Conservation (phyloP, 2,797 vertebrate species). For the Clarias pachynema region DNA sequence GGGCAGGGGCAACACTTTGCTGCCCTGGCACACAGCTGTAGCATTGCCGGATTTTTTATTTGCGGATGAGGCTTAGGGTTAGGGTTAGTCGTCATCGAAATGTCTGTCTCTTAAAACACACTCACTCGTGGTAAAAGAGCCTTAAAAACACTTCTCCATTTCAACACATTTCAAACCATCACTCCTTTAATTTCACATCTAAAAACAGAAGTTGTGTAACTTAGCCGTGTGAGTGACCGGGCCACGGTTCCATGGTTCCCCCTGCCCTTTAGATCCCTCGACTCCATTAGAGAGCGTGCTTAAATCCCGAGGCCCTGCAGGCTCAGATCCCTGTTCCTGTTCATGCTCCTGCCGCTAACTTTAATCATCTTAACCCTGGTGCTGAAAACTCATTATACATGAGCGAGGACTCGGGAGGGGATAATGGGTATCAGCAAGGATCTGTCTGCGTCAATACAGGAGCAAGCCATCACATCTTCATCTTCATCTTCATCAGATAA, state of each 20-base stretch:
- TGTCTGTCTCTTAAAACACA: too few species aligned
- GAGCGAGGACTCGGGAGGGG: not conserved
- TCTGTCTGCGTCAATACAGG: not conserved
- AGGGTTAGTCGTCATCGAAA: not conserved
- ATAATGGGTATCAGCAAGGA: not conserved
- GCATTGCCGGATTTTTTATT: too few species aligned
- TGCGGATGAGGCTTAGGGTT: not conserved
- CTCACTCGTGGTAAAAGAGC: not conserved
- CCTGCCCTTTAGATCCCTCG: not conserved
- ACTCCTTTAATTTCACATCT: not conserved
- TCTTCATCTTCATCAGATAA: not conserved
- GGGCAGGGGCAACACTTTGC: not conserved
- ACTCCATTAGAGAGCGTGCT: not conserved
- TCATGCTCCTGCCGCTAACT: not conserved
- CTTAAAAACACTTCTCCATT: not conserved
- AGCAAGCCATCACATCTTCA: not conserved
- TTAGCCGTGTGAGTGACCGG: too few species aligned
- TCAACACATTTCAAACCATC: too few species aligned
- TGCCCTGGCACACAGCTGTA: not conserved
- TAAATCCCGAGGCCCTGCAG: not conserved
- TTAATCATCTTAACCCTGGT: conserved; percentile 11
- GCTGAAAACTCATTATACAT: conserved; percentile 10
- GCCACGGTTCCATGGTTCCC: not conserved
- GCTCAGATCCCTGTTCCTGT: not conserved
- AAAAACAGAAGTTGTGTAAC: not conserved